Percentiles rank a stretch among this genome's conserved stretches.
phyloP scores from a whole-genome alignment of 2,113 vertebrate species.

The Silurus meridionalis region DNA sequence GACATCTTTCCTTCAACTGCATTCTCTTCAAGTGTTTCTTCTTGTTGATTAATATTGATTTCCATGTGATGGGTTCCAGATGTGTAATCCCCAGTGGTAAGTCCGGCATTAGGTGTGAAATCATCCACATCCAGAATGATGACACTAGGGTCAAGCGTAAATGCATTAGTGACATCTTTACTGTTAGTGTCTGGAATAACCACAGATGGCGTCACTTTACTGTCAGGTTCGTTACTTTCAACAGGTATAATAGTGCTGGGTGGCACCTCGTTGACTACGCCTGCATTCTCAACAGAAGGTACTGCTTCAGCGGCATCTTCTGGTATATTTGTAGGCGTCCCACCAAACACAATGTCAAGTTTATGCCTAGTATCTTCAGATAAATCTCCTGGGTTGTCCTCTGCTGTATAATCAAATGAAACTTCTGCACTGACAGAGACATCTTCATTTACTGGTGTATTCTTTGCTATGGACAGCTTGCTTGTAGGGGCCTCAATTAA shows the following conservation, averaged over 20 bases:
- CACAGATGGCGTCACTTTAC: not conserved
- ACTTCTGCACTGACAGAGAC: not conserved
- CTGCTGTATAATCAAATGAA: not conserved
- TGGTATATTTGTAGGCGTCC: not conserved
- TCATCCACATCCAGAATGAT: slow-evolving; percentile 19
- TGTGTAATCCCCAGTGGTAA: slow-evolving; percentile 3
- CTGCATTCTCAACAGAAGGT: slow-evolving; percentile 23
- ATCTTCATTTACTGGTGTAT: not conserved
- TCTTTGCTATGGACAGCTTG: not conserved
- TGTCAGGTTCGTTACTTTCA: not conserved
- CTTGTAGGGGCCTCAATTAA: not conserved
- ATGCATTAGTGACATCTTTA: not conserved
- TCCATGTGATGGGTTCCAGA: slow-evolving; percentile 5
- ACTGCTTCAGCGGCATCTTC: not conserved
- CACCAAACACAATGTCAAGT: not conserved
- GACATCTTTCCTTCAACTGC: not conserved
- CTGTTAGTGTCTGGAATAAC: not conserved
- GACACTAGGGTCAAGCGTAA: not conserved
- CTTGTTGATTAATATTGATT: not conserved
- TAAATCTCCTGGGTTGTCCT: not conserved
- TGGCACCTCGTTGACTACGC: not conserved
- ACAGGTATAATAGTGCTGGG: not conserved
- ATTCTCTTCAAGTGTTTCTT: slow-evolving; percentile 16
- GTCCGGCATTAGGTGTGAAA: not conserved
- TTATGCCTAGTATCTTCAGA: not conserved